phyloP scores from a whole-genome alignment of 2,113 vertebrate species.

The Fulica atra region DNA sequence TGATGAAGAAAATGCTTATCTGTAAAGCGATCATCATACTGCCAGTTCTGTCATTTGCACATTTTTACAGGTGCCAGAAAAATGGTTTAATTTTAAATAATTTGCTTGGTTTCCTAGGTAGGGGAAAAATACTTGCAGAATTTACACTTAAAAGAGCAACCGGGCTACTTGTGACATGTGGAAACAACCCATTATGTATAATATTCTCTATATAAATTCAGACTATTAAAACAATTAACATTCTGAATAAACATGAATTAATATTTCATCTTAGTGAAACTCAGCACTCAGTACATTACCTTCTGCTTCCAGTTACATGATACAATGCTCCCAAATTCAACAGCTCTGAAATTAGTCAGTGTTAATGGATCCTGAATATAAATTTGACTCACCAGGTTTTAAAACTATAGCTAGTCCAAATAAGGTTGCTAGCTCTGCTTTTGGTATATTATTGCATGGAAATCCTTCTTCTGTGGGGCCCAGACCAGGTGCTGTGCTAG shows the following conservation, averaged over 20 bases:
- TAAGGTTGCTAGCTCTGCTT: neutral
- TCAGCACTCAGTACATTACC: neutral
- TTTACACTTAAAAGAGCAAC: conserved; percentile 37
- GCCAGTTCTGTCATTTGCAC: conserved; percentile 86
- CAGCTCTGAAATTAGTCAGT: neutral
- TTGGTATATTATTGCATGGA: neutral
- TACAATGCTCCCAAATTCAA: neutral
- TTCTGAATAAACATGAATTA: conserved; percentile 5
- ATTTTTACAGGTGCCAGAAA: conserved; percentile 82
- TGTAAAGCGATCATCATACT: conserved; percentile 92
- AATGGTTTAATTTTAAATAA: conserved; percentile 74
- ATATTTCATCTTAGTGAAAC: conserved; percentile 5
- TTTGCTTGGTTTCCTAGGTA: conserved; percentile 51
- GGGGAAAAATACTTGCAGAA: conserved; percentile 45
- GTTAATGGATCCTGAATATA: neutral
- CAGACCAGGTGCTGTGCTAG: neutral
- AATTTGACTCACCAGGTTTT: neutral
- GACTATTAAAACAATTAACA: conserved; percentile 5
- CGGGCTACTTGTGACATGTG: neutral
- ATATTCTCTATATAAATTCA: neutral
- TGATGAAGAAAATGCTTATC: conserved; percentile 88
- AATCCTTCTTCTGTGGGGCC: neutral
- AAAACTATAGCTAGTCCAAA: neutral
- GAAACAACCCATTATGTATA: conserved; percentile 2
- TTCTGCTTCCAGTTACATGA: neutral